Evolutionary conservation across 2,113 vertebrate genomes (phyloP).

Genomic region (Rhinoptilus africanus): DNA sequence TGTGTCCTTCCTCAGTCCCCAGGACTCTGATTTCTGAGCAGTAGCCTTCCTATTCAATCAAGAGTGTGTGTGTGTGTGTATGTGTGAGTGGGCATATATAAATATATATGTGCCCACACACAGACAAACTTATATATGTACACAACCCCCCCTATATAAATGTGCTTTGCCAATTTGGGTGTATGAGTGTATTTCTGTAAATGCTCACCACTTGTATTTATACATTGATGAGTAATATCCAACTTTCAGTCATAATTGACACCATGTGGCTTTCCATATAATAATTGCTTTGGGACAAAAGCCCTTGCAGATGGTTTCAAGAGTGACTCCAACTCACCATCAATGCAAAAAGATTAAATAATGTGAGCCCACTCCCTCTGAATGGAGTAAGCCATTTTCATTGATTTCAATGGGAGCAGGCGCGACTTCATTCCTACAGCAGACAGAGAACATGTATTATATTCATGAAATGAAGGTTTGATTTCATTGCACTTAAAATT

Average conservation of each 20-base stretch:
- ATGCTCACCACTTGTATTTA: background rate
- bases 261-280: background rate
- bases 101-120: background rate
- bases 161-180: background rate
- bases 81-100: background rate
- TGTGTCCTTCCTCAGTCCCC: background rate
- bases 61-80: background rate
- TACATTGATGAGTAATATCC: background rate
- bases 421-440: background rate
- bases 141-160: background rate
- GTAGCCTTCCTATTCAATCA: background rate
- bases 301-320: slow-evolving; percentile 28
- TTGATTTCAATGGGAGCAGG: slow-evolving; percentile 1
- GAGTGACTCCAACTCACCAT: background rate
- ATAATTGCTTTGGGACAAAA: slow-evolving; percentile 33
- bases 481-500: slow-evolving; percentile 34
- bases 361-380: background rate
- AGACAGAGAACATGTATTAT: background rate
- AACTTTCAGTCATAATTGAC: slow-evolving; percentile 11
- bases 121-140: background rate
- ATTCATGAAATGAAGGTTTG: slow-evolving; percentile 32
- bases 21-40: background rate
- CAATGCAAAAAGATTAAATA: background rate
- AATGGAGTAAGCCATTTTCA: slow-evolving; percentile 8
- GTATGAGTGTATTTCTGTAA: background rate